Base-by-base conservation (phyloP, 2,113 vertebrate species). In the Lepisosteus oculatus region DNA sequence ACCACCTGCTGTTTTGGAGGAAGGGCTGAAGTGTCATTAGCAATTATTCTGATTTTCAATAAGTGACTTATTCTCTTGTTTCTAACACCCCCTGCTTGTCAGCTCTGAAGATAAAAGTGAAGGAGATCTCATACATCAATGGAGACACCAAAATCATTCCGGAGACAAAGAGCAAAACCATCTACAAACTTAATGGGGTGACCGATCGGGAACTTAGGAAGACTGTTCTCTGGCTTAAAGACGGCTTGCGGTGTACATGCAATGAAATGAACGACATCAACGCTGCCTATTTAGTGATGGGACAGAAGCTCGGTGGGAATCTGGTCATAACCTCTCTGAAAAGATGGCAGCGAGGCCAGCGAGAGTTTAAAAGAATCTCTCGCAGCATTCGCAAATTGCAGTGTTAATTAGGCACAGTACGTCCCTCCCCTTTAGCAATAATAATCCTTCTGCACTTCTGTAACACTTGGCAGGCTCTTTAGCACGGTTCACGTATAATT, bases 81-180 rank as follows among this genome's bases (percentile, higher is more conserved):
- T 59, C 74, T 3, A 29, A 29, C 29, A 29, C 3, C 74, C 68
- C 72, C 42, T 65, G 56, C 55, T 65, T 83, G 12, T 71, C 75
- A 99, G 97, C 95, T 51, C 85, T 99, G 83, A 99, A 98, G 90
- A 99, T 99, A 89, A 98, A 98, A 92, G 96, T 99, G 68, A 99
- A 99, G 87, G 97, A 99, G 90, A 98, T 99, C 84, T 94, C 95
- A 72, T 98, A 99, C 90, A 94, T 97, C 88, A 97, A 99, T 74
- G 93, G 96, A 3, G 96, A 99, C 85, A 98, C 97, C 82, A 99
- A 96, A 79, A 98, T 99, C 85, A 93, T 96, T 69, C 95, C 97
- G 0, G 97, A 99, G 86, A 93, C 92, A 83, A 99, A 99, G 89
- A 97, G 94, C 90, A 99, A 96, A 83, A 96, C 95, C 81, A 95